Evolutionary conservation across 2,797 vertebrate species (phyloP), one percentile per base, ranked within the genome.

Genomic region (Pampus argenteus): DNA sequence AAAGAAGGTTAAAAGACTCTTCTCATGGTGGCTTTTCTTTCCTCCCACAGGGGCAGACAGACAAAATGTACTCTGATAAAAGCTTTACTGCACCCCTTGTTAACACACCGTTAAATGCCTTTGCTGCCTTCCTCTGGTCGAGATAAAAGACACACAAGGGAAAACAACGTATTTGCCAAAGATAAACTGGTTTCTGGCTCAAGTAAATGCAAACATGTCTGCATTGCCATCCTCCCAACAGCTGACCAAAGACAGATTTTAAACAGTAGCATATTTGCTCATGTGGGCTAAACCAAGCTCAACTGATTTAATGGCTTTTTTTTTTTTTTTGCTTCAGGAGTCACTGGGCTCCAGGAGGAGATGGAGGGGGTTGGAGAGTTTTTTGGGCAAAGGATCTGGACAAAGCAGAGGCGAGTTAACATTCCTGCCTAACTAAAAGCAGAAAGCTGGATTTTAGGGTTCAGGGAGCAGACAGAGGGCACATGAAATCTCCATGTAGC

Each of bases 351-450:
- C n/a, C 28, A 68, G 78, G 64, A 73, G 52, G 63, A 76, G 76
- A 48, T 34, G 76, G 61, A 54, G 69, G 58, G 76, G 72, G 68
- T 17, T 74, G 71, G 40, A 66, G 76, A 63, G 40, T 57, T 67
- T 74, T 76, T 72, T 49, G 77, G 79, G 71, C 47, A 77, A 78
- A 66, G 72, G 66, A 77, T 83, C 69, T 78, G 88, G 87, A 91
- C 86, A 90, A 79, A 87, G 87, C 79, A 15, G 76, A 78, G 71
- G 75, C 38, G 67, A 84, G 84, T 78, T 56, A 77, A 91, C 91
- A 93, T 92, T 93, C 91, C 89, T 86, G 66, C 47, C 55, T 92
- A 91, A 93, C 89, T 85, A 89, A 84, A 90, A 92, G 71, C 91
- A 93, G 92, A 86, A 61, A 71, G 77, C 78, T 71, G 79, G 77